Base-by-base conservation (phyloP, 2,113 vertebrate species). In the Cyphomyrus discorhynchus region DNA sequence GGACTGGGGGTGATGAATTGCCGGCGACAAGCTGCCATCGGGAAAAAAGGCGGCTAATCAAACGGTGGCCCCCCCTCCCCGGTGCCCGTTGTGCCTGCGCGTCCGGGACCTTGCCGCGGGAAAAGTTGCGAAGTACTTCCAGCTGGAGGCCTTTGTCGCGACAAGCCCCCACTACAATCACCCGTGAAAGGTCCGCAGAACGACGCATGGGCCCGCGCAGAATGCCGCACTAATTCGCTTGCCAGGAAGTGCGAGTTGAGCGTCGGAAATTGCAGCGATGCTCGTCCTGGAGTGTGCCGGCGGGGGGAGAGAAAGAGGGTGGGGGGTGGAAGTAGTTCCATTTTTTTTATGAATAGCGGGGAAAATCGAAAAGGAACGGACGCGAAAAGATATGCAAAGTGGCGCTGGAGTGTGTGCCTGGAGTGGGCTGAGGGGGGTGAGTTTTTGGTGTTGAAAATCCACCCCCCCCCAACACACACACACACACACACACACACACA, bases 251-350 rank as follows among this genome's bases (percentile, higher is more conserved):
- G 53, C 62, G 62, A 70, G n/a, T 90, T 42, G 82, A 90, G 89
- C 86, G 58, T 90, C 85, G 89, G 89, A 90, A 90, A 90, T 90
- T 90, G 89, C 89, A 89, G 85, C 85, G 62, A 87, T 86, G n/a
- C 58, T 90, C 82, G 21, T 62, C 87, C 52, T 84, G 49, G 89
- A 83, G 21, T 85, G 21, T 85, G 89, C 52, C 42, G 31, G 46
- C 62, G 27, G 50, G 45, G 27, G 50, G 45, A 89, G 47, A 31
- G 88, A 49, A 19, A 53, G 88, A 88, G 50, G 27, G 50, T 7
- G 17, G 56, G 50, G 50, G 27, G 49, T 21, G 85, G 45, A 86
- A 90, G 31, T 87, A 77, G 56, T 87, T 49, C 89, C 62, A 35
- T 85, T 80, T 62, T 62, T 87, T 90, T 86, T 87, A 87, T 90